Conservation (phyloP, 2,888 invertebrate genomes). For the Macrosiphum euphorbiae region DNA sequence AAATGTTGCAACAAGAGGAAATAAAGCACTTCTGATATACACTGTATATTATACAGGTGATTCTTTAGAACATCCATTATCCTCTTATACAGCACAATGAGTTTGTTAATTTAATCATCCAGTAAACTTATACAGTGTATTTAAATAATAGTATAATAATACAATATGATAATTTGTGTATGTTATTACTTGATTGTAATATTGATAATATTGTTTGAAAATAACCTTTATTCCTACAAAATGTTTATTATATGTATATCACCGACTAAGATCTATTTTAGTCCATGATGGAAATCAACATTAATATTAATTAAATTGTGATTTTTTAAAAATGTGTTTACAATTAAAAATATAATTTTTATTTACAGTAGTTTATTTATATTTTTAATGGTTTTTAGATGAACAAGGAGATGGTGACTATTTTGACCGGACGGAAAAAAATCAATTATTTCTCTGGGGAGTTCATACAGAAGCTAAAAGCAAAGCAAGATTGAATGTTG, state of each 20-base stretch:
- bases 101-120: not conserved
- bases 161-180: not conserved
- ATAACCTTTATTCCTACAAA: not conserved
- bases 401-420: slow-evolving; percentile 60
- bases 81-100: not conserved
- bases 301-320: not conserved
- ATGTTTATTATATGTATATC: not conserved
- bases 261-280: not conserved
- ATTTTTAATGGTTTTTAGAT: slow-evolving; percentile 38
- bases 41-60: not conserved
- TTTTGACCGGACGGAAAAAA: slow-evolving; percentile 56
- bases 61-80: not conserved
- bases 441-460: slow-evolving; percentile 60
- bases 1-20: not conserved
- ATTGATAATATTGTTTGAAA: not conserved
- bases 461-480: slow-evolving; percentile 47
- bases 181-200: not conserved
- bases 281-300: not conserved
- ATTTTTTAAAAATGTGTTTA: not conserved
- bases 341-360: not conserved
- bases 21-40: not conserved
- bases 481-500: slow-evolving; percentile 34
- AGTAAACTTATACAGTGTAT: not conserved
- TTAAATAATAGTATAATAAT: not conserved
- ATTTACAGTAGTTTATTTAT: not conserved